Base-by-base conservation (phyloP, 2,113 vertebrate genomes). In the Ammodytes marinus region DNA sequence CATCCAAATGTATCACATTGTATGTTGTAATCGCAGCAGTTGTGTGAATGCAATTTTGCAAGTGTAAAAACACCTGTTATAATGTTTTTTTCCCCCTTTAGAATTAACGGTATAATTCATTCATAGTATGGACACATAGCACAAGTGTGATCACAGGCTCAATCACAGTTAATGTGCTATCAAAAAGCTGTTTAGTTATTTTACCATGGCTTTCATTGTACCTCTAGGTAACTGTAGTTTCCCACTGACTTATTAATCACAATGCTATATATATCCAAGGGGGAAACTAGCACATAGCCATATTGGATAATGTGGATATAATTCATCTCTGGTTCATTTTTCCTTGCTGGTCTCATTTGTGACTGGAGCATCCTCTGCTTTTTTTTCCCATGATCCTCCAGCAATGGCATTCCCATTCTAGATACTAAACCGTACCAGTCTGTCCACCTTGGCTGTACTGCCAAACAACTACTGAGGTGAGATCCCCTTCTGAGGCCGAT, bases 401-500 rank as follows among this genome's bases (percentile, higher is more conserved):
- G 92, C 89, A 88, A 50, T 88, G 89, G 85, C 88, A 93, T 63
- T 67, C 80, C 47, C 86, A 88, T 54, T 91, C 77, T 92, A 88
- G 89, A 92, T 93, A 93, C 76, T 94, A 94, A 92, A 76, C 27
- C 80, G 61, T 80, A 73, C 82, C 81, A 89, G 69, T 90, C 65
- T 82, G 81, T 82, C 74, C 77, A 84, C 64, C 64, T 69, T 83
- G 88, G 82, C 85, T 76, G 69, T 45, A 75, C 83, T 85, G 78
- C 85, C 83, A 83, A 90, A 85, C 83, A 88, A 77, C 84, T 63
- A 76, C 27, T 69, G 80, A 95, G 94, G 94, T 93, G 91, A 95
- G 90, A 79, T 49, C 64, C 78, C 53, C 53, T 39, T 70, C 59
- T 61, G 69, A 78, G 45, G 63, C 70, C 42, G 54, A 76, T 19